phyloP scores from a whole-genome alignment of 2,113 vertebrate species.

The Drymodes brunneopygia region DNA sequence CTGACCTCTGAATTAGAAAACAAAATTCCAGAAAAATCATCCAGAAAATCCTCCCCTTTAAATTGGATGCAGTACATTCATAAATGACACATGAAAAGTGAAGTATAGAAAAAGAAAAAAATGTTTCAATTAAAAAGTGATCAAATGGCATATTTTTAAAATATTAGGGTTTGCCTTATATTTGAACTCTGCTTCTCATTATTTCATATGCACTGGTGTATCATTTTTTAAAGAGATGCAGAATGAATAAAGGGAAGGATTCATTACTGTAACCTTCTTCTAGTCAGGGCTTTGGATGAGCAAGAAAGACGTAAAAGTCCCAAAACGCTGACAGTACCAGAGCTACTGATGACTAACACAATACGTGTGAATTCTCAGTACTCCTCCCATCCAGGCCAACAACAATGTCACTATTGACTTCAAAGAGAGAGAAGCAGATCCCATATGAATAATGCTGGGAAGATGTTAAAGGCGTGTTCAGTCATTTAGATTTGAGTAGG shows the following conservation, averaged over 20 bases:
- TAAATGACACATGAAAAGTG: neutral
- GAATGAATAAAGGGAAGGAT: neutral
- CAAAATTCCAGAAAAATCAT: neutral
- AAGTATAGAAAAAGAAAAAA: neutral
- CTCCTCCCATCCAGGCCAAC: constrained; percentile 44
- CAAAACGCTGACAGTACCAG: constrained; percentile 55
- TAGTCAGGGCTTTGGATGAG: constrained; percentile 24
- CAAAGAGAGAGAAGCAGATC: constrained; percentile 52
- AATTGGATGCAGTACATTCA: neutral
- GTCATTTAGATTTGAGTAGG: constrained; percentile 58
- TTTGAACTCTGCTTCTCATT: neutral
- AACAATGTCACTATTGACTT: constrained; percentile 53
- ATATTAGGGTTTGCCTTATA: neutral
- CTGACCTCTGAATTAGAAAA: neutral
- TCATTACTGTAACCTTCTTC: neutral
- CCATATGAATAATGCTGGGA: constrained; percentile 56
- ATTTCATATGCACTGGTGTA: neutral
- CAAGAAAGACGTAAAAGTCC: constrained; percentile 13
- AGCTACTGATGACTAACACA: constrained; percentile 53
- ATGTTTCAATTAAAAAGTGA: neutral
- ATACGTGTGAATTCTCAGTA: constrained; percentile 35
- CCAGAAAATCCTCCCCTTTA: neutral
- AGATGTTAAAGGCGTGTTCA: constrained; percentile 62
- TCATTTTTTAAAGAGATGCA: neutral
- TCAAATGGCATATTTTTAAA: neutral